Evolutionary conservation across 2,113 vertebrate genomes (phyloP), one percentile per base, ranked within the genome.

Genomic region (Coturnix japonica): DNA sequence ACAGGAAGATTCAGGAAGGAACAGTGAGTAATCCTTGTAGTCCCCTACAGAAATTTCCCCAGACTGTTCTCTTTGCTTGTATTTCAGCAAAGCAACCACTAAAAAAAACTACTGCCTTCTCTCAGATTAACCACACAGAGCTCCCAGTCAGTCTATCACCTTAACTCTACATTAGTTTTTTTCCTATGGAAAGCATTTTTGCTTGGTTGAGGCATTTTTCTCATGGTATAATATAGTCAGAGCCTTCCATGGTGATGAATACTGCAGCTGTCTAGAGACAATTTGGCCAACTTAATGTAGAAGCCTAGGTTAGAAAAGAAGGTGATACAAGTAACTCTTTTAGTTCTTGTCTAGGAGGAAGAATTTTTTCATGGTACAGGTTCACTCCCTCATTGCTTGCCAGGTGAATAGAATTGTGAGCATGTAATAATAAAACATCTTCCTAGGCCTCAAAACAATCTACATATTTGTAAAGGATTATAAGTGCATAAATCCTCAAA

Each of bases 231-330:
- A 59, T 4, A 12, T 21, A 74, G 46, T 41, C 33, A 1, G 3
- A 87, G 46, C 13, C 8, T 8, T 79, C 5, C 3, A 39, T 9
- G 0, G 0, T 39, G 14, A 87, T 47, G 33, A 73, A 87, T 56
- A 7, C 17, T 81, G 44, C 3, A 53, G 19, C 15, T 79, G 35
- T 3, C 13, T 57, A 23, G n/a, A 44, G 61, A 76, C 5, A 10
- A 31, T 75, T 72, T 87, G 44, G n/a, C 19, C 4, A 75, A 6
- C 22, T 89, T 43, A 18, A 4, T 33, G 41, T 44, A 66, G 69
- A 77, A 81, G 11, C 28, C 6, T 9, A 30, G 7, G 21, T 74
- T 76, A 59, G 31, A 80, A 31, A 59, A 25, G 49, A 57, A 64
- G 20, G 39, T 20, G 20, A 25, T 11, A 20, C 4, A 17, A 59